Conservation (phyloP, 1,140 invertebrate genomes). For the Drosophila miranda region DNA sequence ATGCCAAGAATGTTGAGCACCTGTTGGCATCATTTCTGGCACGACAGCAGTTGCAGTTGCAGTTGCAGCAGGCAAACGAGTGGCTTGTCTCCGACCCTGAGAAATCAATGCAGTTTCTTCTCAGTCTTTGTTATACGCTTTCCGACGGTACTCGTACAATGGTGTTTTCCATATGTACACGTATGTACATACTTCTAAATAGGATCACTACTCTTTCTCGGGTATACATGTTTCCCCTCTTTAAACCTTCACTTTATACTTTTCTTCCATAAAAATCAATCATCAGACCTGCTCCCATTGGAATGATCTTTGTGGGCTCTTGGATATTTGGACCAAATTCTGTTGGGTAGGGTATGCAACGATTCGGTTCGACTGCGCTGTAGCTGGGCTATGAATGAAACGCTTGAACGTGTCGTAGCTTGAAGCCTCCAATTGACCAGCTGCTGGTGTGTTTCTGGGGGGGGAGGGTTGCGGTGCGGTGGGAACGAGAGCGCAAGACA, state of each 20-base stretch:
- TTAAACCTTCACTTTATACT: no score
- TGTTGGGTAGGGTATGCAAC: no score
- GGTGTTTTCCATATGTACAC: no score
- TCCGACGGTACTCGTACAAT: no score
- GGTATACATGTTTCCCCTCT: no score
- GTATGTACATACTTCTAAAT: no score
- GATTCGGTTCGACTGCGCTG: conserved; percentile 5
- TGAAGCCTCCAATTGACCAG: conserved; percentile 39
- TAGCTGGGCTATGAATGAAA: conserved; percentile 24
- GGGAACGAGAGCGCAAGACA: conserved; percentile 3
- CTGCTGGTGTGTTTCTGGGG: conserved; percentile 16
- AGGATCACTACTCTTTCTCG: no score
- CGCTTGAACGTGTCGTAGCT: conserved; percentile 38
- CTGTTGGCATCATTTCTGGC: conserved; percentile 55
- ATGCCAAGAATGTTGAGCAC: conserved; percentile 64
- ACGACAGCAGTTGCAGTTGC: not conserved
- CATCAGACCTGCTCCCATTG: no score
- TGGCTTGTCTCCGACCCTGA: conserved; percentile 44
- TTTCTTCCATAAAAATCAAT: no score
- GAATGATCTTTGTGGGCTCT: no score
- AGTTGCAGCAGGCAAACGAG: conserved; percentile 31
- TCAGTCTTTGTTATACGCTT: conserved; percentile 9
- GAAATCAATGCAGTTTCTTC: conserved; percentile 54
- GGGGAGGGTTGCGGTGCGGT: not conserved
- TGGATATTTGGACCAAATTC: no score